Conservation (phyloP, 2,113 vertebrate genomes). For the Megalops atlanticus region DNA sequence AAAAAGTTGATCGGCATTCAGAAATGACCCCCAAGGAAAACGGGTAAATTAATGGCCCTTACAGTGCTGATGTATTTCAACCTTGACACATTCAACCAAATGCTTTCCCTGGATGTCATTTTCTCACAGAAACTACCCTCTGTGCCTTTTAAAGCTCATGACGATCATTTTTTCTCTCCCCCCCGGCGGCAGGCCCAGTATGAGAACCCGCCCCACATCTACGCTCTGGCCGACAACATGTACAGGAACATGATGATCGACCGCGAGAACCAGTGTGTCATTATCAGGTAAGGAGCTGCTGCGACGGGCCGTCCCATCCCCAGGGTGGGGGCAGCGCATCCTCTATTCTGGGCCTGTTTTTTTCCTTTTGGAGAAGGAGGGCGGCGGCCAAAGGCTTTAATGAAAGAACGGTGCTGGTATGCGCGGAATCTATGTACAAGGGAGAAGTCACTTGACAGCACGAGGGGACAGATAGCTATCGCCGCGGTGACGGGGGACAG, state of each 20-base stretch:
- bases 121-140: too few relatives aligned
- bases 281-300: conserved; percentile 85
- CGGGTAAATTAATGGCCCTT: too few relatives aligned
- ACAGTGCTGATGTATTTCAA: too few relatives aligned
- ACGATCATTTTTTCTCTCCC: neutral
- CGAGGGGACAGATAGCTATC: neutral
- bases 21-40: too few relatives aligned
- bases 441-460: neutral
- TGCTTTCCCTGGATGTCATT: too few relatives aligned
- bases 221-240: conserved; percentile 95
- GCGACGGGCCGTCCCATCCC: neutral
- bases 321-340: neutral
- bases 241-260: conserved; percentile 99
- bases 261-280: conserved; percentile 96
- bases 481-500: neutral
- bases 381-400: neutral
- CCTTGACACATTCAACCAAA: too few relatives aligned
- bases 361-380: neutral
- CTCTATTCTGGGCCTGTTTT: neutral
- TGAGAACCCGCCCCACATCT: conserved; percentile 98
- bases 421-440: neutral
- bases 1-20: too few relatives aligned
- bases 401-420: conserved; percentile 10
- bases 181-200: conserved; percentile 82
- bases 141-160: too few relatives aligned